Evolutionary conservation across 2,113 vertebrate genomes (phyloP), one percentile per base, ranked within the genome.

Genomic region (Oplegnathus fasciatus): DNA sequence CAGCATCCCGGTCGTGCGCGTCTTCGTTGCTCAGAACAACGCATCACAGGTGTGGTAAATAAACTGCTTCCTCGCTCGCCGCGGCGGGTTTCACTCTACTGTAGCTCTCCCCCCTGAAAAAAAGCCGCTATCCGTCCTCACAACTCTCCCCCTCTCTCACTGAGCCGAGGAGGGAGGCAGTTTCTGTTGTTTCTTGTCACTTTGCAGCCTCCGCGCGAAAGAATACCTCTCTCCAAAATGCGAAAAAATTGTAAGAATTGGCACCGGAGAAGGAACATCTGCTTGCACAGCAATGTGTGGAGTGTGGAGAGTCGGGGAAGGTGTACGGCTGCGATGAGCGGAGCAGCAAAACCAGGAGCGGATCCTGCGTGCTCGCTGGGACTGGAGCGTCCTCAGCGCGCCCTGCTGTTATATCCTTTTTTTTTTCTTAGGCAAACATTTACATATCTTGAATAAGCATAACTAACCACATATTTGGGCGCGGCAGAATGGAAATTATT

Each of bases 31-130:
- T 94, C 92, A 87, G 89, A 94, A 96, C 95, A 94, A 94, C 93
- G 93, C 95, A 95, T 95, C 94, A 95, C 95, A 96, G 95, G 95
- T 96, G 95, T 95, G 95, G 95, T 94, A 87, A 87, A 92, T 86
- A 89, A 90, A 89, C 83, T 84, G 90, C 84, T 65, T 82, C 85
- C 86, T 85, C 58, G 52, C 86, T 86, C 78, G 50, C 80, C 72
- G 61, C 80, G 69, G 72, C 70, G 30, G 78, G 20, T 69, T 37
- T 82, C 57, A 4, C 55, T 62, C 26, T 60, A 34, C 83, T 66
- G 74, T 86, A 75, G 75, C 32, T 79, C 30, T 71, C 71, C 78
- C 34, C 34, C 34, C 34, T 6, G 6, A 37, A 37, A 6, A 37
- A 54, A 58, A 85, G 75, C 85, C 37, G 83, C 73, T 87, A 34